These are phyloP conservation scores for Chroicocephalus ridibundus DNA, from an alignment of 2,113 vertebrate genomes.

Conservation along the genomic window DNA sequence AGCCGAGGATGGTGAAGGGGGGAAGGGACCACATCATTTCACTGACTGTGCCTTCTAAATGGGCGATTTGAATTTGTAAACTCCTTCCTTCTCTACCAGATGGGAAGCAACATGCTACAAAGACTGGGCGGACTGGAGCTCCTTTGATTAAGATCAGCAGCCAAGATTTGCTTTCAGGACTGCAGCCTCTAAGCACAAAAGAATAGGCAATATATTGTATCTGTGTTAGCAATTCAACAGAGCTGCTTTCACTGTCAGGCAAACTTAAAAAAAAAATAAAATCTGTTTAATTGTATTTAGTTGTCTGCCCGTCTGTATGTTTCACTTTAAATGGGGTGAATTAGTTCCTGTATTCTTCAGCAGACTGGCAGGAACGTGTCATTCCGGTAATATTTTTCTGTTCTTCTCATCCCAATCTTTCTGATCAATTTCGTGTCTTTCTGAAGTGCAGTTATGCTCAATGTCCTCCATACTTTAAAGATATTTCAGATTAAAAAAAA, in stretches of 20 bases:
- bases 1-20: background rate
- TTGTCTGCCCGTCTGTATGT: constrained; percentile 28
- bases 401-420: background rate
- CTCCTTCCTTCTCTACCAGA: constrained; percentile 45
- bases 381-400: background rate
- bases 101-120: constrained; percentile 54
- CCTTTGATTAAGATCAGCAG: constrained; percentile 57
- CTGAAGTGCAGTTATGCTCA: background rate
- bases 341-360: constrained; percentile 29
- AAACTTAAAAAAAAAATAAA: background rate
- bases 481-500: background rate
- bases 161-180: constrained; percentile 53
- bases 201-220: constrained; percentile 37
- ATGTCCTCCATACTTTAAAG: background rate
- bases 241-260: constrained; percentile 7
- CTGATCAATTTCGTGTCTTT: background rate
- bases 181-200: constrained; percentile 57
- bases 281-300: constrained; percentile 34
- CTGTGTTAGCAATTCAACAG: constrained; percentile 46
- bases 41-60: constrained; percentile 1
- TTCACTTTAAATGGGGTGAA: constrained; percentile 34
- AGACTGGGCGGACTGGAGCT: constrained; percentile 10
- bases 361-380: background rate
- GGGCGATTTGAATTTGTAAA: constrained; percentile 51
- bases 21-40: constrained; percentile 27